A percentile compares a stretch with the other conserved stretches of the same genome.
These are phyloP conservation scores for Cosmia trapezina DNA, from an alignment of 2,888 invertebrate genomes.

Conservation along the genomic window DNA sequence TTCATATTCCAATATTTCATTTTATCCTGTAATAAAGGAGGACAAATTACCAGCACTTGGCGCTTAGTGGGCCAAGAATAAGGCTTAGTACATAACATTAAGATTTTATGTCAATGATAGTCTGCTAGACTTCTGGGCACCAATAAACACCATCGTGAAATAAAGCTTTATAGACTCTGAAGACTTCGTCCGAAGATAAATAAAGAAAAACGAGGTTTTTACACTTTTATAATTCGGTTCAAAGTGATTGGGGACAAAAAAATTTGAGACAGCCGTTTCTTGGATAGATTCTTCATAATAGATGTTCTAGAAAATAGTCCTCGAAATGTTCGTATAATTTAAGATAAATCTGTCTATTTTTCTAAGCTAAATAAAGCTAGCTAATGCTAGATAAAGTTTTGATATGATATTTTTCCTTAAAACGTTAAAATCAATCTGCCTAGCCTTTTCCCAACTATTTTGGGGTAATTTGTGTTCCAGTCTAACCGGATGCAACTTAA, in stretches of 20 bases:
- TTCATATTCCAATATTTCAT: constrained; percentile 25
- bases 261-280: background rate
- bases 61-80: constrained; percentile 32
- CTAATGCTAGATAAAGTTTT: background rate
- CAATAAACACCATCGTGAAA: constrained; percentile 47
- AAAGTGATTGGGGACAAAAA: constrained; percentile 4
- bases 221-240: constrained; percentile 24
- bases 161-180: constrained; percentile 33
- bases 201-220: background rate
- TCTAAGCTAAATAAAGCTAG: no score
- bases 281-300: background rate
- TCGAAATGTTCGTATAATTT: background rate
- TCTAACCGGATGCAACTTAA: no score
- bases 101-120: constrained; percentile 44
- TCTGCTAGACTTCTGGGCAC: constrained; percentile 30
- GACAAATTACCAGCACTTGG: constrained; percentile 39
- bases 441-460: no score
- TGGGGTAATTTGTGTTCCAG: no score
- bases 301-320: constrained; percentile 10
- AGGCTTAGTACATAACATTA: constrained; percentile 36
- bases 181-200: background rate
- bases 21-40: constrained; percentile 34
- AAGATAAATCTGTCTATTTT: background rate
- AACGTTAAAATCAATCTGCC: background rate
- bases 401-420: background rate